Percentiles rank a stretch among this genome's conserved stretches.
These are phyloP conservation scores for Eupithecia insigniata DNA, from an alignment of 2,888 invertebrate genomes.

Conservation along the genomic window DNA sequence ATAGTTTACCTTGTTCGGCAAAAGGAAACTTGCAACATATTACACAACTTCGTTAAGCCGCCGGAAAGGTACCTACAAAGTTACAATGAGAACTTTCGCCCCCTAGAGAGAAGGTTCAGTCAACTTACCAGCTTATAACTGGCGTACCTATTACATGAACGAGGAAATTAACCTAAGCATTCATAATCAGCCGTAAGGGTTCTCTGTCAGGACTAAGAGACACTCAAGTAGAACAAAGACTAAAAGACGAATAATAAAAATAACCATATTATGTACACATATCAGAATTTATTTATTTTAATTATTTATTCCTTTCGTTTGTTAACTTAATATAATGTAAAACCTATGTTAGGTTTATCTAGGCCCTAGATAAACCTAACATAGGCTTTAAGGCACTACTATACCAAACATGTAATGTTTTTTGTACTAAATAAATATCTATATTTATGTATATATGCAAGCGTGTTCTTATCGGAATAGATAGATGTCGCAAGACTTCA, in stretches of 20 bases:
- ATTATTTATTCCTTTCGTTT: too few relatives aligned
- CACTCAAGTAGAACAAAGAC: background rate
- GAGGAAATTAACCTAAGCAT: constrained; percentile 9
- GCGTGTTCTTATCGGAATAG: background rate
- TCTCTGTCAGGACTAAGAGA: background rate
- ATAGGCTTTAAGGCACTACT: too few relatives aligned
- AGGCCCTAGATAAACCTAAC: too few relatives aligned
- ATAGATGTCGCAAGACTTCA: background rate
- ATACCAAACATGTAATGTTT: too few relatives aligned
- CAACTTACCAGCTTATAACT: constrained; percentile 24
- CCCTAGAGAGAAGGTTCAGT: constrained; percentile 20
- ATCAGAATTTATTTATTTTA: too few relatives aligned
- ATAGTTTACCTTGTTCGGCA: constrained; percentile 21
- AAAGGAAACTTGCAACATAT: constrained; percentile 35
- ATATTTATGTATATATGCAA: too few relatives aligned
- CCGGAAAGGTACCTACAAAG: constrained; percentile 32
- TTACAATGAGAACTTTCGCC: constrained; percentile 32
- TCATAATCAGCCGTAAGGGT: constrained; percentile 10
- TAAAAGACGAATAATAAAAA: constrained; percentile 4
- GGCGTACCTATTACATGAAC: constrained; percentile 16
- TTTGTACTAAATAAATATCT: too few relatives aligned
- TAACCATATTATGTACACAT: too few relatives aligned
- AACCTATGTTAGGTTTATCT: too few relatives aligned
- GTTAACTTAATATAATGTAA: too few relatives aligned
- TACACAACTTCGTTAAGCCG: constrained; percentile 35